These are phyloP conservation scores for Clarias pachynema DNA, from an alignment of 2,797 vertebrate species.

Conservation along the genomic window DNA sequence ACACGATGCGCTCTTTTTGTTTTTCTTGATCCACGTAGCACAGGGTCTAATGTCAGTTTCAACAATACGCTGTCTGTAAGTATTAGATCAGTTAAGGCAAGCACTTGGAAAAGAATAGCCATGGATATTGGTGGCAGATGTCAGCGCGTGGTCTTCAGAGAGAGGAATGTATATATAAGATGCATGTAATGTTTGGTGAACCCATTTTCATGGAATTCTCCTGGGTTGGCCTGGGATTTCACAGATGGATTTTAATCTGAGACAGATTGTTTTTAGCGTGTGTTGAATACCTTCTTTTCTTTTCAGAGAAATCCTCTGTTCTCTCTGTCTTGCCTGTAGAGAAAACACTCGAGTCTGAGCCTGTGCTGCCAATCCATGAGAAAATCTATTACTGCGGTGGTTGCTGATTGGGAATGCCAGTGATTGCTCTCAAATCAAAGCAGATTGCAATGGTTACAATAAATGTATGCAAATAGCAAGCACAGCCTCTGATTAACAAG, in stretches of 20 bases:
- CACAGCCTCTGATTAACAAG: slow-evolving; percentile 43
- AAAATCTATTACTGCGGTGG: slow-evolving; percentile 18
- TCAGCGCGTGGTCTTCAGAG: not conserved
- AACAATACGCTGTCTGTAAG: slow-evolving; percentile 27
- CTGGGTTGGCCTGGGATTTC: slow-evolving; percentile 53
- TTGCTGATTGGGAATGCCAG: slow-evolving; percentile 61
- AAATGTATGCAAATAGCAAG: slow-evolving; percentile 38
- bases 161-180: not conserved
- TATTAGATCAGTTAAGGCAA: slow-evolving; percentile 49
- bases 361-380: slow-evolving; percentile 20
- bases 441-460: slow-evolving; percentile 41
- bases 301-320: not conserved
- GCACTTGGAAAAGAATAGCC: slow-evolving; percentile 33
- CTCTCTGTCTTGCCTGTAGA: slow-evolving; percentile 14
- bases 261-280: not conserved
- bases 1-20: not conserved
- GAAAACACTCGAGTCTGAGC: not conserved
- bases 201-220: slow-evolving; percentile 9
- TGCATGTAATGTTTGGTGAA: slow-evolving; percentile 2
- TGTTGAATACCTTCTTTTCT: not conserved
- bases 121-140: slow-evolving; percentile 41
- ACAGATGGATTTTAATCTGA: slow-evolving; percentile 53
- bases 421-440: slow-evolving; percentile 65
- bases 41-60: slow-evolving; percentile 37
- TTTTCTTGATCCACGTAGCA: slow-evolving; percentile 18